Base-by-base conservation (phyloP, 2,113 vertebrate species). In the Typhlomys cinereus region DNA sequence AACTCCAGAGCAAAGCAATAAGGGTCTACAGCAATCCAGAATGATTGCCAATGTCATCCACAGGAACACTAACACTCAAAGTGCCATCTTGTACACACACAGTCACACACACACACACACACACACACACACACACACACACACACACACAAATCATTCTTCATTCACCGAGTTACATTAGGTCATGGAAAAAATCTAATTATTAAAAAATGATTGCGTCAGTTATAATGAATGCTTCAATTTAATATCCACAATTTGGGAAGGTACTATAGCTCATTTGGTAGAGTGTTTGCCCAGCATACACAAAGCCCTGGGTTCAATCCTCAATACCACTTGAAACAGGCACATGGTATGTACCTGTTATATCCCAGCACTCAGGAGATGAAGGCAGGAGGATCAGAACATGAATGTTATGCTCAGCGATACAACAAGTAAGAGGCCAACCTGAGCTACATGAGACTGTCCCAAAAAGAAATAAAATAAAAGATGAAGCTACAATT, bases 71-170 rank as follows among this genome's bases (percentile, higher is more conserved):
- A n/a, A n/a, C n/a, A n/a, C n/a, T n/a, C n/a, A n/a, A n/a, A n/a
- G n/a, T n/a, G n/a, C n/a, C n/a, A n/a, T n/a, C n/a, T n/a, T n/a
- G n/a, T n/a, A n/a, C n/a, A n/a, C n/a, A n/a, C n/a, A n/a, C n/a
- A n/a, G n/a, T n/a, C n/a, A n/a, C n/a, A n/a, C n/a, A n/a, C n/a
- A n/a, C n/a, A n/a, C n/a, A n/a, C n/a, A n/a, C n/a, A n/a, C n/a
- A n/a, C n/a, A n/a, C n/a, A n/a, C n/a, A n/a, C n/a, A n/a, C n/a
- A n/a, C n/a, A n/a, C n/a, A n/a, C n/a, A n/a, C n/a, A n/a, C n/a
- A n/a, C n/a, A n/a, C n/a, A n/a, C n/a, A n/a, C n/a, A n/a, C n/a
- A 88, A 85, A 41, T 78, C 74, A 82, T 13, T 67, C 50, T 86
- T 83, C 34, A 2, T 69, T 92, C 41, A 69, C 61, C n/a, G 75